Percentiles rank a stretch among this genome's conserved stretches.
Evolutionary conservation across 2,113 vertebrate species (phyloP).

Genomic region (Heterotis niloticus): DNA sequence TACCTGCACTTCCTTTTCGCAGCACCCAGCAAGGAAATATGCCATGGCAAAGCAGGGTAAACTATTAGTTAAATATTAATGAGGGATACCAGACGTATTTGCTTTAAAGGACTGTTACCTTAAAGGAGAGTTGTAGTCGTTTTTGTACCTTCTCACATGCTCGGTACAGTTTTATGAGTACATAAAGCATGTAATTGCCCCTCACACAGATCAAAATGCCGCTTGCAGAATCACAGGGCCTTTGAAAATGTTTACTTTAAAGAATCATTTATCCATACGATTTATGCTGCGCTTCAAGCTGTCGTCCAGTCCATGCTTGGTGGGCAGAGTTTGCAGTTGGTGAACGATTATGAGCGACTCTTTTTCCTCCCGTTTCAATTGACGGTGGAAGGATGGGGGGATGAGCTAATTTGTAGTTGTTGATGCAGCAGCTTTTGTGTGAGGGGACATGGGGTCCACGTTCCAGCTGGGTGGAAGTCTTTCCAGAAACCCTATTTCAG

Average conservation of each 20-base stretch:
- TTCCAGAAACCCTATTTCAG: constrained; percentile 41
- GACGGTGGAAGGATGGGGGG: constrained; percentile 64
- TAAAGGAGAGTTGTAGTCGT: constrained; percentile 51
- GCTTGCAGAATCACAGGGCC: constrained; percentile 52
- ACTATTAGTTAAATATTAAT: background rate
- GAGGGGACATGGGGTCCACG: constrained; percentile 64
- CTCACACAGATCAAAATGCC: constrained; percentile 50
- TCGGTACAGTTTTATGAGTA: background rate
- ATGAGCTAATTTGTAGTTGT: constrained; percentile 69
- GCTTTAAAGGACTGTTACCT: constrained; percentile 46
- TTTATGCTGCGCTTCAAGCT: constrained; percentile 70
- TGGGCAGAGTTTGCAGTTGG: constrained; percentile 70
- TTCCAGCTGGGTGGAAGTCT: constrained; percentile 68
- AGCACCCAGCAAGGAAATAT: background rate
- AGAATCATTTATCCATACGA: constrained; percentile 64
- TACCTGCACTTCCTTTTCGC: constrained; percentile 49
- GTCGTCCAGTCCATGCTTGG: constrained; percentile 56
- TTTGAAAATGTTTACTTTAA: constrained; percentile 68
- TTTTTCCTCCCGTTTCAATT: constrained; percentile 64
- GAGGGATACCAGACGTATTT: constrained; percentile 38
- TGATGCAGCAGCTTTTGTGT: constrained; percentile 69
- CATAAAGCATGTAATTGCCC: constrained; percentile 6
- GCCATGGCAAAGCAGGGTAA: background rate
- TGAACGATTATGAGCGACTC: constrained; percentile 72
- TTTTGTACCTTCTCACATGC: too few relatives aligned